Evolutionary conservation across 2,888 invertebrate genomes (phyloP), one percentile per base, ranked within the genome.

Genomic region (Agrilus mali): DNA sequence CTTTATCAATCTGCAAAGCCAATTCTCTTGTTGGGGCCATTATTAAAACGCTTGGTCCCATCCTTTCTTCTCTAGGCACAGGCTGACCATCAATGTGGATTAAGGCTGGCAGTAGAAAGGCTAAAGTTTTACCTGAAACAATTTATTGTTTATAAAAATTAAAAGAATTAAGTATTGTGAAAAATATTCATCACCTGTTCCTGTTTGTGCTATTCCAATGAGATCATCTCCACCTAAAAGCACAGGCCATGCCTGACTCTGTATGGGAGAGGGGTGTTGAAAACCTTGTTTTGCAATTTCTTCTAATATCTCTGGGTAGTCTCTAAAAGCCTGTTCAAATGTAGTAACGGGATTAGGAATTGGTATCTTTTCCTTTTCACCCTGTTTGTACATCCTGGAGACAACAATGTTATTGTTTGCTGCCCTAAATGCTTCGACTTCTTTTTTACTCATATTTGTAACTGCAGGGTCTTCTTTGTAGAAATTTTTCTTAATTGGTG

Each of bases 201-300:
- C 90, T 6, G 92, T 92, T 68, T 94, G 95, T 1, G 96, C 96
- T 51, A 97, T 95, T 7, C 96, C 96, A 62, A 97, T 95, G 61
- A 96, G 67, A 67, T 97, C 96, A 59, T 84, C 79, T 0, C 97
- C 97, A 57, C 80, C 78, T 35, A 97, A 67, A 1, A 96, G 71
- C 47, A 96, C 76, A 1, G 97, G 97, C 96, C 96, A 97, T 0
- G 90, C 86, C 68, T 95, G 94, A 46, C 82, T 72, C 66, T 96
- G 92, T 55, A 96, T 93, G 0, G 95, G 95, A 1, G 90, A 86
- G 0, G 95, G 96, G 47, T 75, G 76, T 17, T 65, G 64, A 61
- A 95, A 96, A 0, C 79, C 81, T 54, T 86, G 86, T 52, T 86
- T 86, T 39, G 71, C 62, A 38, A 96, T 85, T 70, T 90, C 86